Evolutionary conservation across 1,140 invertebrate species (phyloP).

Genomic region (Belonocnema kinseyi): DNA sequence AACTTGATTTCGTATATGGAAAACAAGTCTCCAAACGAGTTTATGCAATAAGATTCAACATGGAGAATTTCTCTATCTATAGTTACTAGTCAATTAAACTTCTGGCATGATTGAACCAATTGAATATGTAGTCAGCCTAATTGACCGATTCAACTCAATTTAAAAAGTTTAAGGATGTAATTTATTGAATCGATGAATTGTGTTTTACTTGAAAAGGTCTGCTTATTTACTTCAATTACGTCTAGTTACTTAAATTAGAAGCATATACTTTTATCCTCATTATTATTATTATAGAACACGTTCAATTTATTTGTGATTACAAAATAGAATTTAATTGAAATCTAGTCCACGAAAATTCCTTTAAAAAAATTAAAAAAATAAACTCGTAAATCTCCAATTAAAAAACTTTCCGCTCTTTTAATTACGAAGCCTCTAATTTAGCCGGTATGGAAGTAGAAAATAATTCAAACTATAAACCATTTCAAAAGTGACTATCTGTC

Average conservation of each 20-base stretch:
- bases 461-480: no score
- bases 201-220: slow-evolving; percentile 28
- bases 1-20: no score
- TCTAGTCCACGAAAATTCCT: no score
- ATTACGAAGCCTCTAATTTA: no score
- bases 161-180: slow-evolving; percentile 32
- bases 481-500: not conserved
- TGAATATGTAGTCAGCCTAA: slow-evolving; percentile 30
- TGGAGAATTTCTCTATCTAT: slow-evolving; percentile 22
- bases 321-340: no score
- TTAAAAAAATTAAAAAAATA: no score
- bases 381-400: no score
- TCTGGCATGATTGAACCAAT: slow-evolving; percentile 30
- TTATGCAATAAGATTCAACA: slow-evolving; percentile 15
- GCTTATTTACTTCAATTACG: slow-evolving; percentile 28
- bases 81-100: slow-evolving; percentile 31
- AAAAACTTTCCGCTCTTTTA: no score
- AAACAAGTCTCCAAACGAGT: not conserved
- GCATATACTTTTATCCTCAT: not conserved
- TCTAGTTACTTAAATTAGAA: slow-evolving; percentile 15
- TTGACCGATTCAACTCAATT: slow-evolving; percentile 30
- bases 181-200: slow-evolving; percentile 31
- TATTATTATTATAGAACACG: not conserved
- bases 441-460: no score
- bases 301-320: no score